phyloP scores from a whole-genome alignment of 1,140 invertebrate species.

The Drosophila guanche region DNA sequence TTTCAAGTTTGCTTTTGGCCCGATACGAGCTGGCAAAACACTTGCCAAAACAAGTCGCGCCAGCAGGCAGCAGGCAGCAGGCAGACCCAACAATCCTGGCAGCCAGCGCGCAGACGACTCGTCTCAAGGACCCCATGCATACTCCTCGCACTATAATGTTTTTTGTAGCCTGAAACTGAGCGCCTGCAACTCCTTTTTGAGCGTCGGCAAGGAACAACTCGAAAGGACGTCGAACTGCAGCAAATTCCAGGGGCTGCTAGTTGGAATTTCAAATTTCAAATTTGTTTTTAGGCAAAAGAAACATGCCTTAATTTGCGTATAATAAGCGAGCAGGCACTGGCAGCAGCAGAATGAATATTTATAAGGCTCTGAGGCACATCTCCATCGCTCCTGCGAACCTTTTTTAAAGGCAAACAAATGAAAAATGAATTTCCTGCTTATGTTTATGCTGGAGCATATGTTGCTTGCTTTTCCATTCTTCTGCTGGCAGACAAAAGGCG shows the following conservation, averaged over 20 bases:
- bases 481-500: slow-evolving; percentile 69
- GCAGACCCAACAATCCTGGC: background rate
- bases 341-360: slow-evolving; percentile 79
- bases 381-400: slow-evolving; percentile 55
- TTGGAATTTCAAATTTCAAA: slow-evolving; percentile 81
- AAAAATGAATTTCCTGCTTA: slow-evolving; percentile 82
- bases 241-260: slow-evolving; percentile 62
- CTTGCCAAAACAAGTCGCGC: slow-evolving; percentile 73
- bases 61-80: slow-evolving; percentile 17
- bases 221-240: slow-evolving; percentile 65
- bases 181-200: slow-evolving; percentile 59
- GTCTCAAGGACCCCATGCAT: slow-evolving; percentile 56
- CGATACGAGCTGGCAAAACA: slow-evolving; percentile 32
- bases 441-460: slow-evolving; percentile 78
- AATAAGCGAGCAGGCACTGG: slow-evolving; percentile 70
- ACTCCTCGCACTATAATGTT: slow-evolving; percentile 29
- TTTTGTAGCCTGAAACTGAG: slow-evolving; percentile 8
- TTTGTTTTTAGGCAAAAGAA: slow-evolving; percentile 52
- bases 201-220: slow-evolving; percentile 28
- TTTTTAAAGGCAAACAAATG: slow-evolving; percentile 74
- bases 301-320: slow-evolving; percentile 74
- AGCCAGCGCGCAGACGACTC: slow-evolving; percentile 27
- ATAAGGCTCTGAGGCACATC: slow-evolving; percentile 58
- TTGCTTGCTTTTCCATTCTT: slow-evolving; percentile 58
- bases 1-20: slow-evolving; percentile 43